Conservation (phyloP, 2,113 vertebrate genomes). For the Pitta sordida region DNA sequence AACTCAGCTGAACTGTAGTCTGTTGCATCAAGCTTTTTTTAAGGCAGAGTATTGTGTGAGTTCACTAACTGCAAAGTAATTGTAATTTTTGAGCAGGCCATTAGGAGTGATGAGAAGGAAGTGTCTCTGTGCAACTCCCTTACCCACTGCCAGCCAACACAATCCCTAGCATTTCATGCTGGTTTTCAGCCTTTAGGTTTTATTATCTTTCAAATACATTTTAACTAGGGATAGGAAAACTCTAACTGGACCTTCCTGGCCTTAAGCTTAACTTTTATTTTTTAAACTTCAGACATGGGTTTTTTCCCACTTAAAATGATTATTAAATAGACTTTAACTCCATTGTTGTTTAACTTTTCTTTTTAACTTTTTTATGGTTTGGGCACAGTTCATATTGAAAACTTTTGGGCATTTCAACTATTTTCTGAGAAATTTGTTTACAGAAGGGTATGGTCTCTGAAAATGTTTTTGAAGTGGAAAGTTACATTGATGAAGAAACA, state of each 20-base stretch:
- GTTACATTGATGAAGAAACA: background rate
- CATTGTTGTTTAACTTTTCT: background rate
- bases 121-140: background rate
- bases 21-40: background rate
- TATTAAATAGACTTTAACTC: background rate
- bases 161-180: background rate
- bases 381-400: background rate
- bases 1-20: background rate
- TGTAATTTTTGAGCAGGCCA: background rate
- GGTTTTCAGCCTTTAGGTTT: background rate
- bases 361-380: background rate
- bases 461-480: background rate
- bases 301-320: background rate
- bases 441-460: background rate
- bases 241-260: background rate
- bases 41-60: background rate
- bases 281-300: background rate
- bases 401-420: background rate
- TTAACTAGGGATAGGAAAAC: background rate
- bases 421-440: background rate
- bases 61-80: background rate
- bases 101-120: background rate
- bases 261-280: background rate
- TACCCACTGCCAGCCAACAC: background rate
- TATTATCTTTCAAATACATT: background rate